phyloP scores from a whole-genome alignment of 1,140 invertebrate species.

The Odontomachus brunneus region DNA sequence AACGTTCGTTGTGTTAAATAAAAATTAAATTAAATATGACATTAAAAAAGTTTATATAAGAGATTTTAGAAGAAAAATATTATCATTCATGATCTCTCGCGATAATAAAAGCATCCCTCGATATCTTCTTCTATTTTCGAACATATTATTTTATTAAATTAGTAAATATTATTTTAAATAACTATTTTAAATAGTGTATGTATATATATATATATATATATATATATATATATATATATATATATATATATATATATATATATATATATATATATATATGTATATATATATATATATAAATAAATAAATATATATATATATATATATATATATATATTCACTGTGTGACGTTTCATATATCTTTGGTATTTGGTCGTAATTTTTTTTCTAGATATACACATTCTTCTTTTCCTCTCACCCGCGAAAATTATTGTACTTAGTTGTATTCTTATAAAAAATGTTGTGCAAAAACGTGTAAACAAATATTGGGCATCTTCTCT shows the following conservation, averaged over 20 bases:
- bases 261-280: slow-evolving; percentile 30
- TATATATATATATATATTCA: slow-evolving; percentile 69
- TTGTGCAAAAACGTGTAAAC: slow-evolving; percentile 68
- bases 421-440: slow-evolving; percentile 57
- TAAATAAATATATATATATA: too few relatives aligned
- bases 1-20: slow-evolving; percentile 34
- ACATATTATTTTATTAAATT: slow-evolving; percentile 38
- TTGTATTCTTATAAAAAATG: slow-evolving; percentile 61
- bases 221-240: slow-evolving; percentile 30
- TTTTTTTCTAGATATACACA: slow-evolving; percentile 79
- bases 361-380: slow-evolving; percentile 85
- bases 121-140: slow-evolving; percentile 29
- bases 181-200: slow-evolving; percentile 71
- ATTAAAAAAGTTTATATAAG: slow-evolving; percentile 1
- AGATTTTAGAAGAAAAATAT: slow-evolving; percentile 27
- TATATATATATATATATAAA: slow-evolving; percentile 5
- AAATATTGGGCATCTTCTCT: slow-evolving; percentile 58
- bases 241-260: slow-evolving; percentile 30
- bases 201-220: slow-evolving; percentile 17
- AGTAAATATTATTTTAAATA: slow-evolving; percentile 47
- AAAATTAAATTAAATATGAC: slow-evolving; percentile 15
- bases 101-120: slow-evolving; percentile 26
- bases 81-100: background rate
- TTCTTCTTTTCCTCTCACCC: slow-evolving; percentile 34
- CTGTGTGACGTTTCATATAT: slow-evolving; percentile 81